These are phyloP conservation scores for Amblyornis subalaris DNA, from an alignment of 2,113 vertebrate species.

Conservation along the genomic window DNA sequence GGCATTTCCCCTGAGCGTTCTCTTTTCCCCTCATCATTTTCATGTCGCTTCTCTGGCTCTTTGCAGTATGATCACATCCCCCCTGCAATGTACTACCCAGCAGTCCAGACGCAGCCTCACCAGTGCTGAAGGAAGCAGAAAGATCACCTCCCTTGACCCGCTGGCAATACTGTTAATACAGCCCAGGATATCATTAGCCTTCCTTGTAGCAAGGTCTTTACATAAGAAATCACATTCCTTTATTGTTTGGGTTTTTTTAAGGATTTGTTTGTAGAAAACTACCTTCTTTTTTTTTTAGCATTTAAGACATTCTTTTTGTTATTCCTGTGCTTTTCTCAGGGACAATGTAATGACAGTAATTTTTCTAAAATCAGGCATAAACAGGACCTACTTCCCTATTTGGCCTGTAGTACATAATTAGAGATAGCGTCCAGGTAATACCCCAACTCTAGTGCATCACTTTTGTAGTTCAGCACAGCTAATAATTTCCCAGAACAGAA, in stretches of 20 bases:
- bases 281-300: fast-evolving
- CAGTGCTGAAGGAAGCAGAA: background rate
- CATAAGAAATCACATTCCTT: background rate
- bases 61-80: background rate
- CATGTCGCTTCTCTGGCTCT: background rate
- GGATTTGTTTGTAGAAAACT: background rate
- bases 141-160: background rate
- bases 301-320: background rate
- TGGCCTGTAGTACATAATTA: background rate
- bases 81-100: background rate
- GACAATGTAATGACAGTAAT: background rate
- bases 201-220: background rate
- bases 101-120: background rate
- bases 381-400: background rate
- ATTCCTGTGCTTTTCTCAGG: background rate
- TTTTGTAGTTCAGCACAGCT: background rate
- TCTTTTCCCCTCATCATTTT: background rate
- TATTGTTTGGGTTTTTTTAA: background rate
- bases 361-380: background rate
- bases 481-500: background rate
- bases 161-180: background rate
- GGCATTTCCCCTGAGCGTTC: background rate
- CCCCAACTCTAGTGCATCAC: no score
- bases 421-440: background rate
- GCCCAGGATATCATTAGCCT: background rate